Evolutionary conservation across 2,888 invertebrate genomes (phyloP), one percentile per base, ranked within the genome.

Genomic region (Eupithecia dodoneata): DNA sequence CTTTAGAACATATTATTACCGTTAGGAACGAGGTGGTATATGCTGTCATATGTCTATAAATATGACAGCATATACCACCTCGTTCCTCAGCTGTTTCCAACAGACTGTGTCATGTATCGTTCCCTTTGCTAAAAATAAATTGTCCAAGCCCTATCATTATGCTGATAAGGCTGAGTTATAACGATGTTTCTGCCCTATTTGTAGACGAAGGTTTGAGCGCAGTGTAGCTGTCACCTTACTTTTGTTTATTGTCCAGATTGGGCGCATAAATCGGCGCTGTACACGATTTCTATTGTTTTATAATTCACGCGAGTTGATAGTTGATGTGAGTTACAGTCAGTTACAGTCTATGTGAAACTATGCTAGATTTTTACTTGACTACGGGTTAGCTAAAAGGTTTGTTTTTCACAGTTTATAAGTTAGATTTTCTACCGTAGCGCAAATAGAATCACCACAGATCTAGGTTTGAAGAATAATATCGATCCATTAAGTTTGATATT

Each of bases 121-220:
- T 76, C 86, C 90, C 89, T 88, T 84, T 82, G 87, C 87, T 85
- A 87, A 88, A 89, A 87, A 88, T 88, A 88, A 88, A 88, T 88
- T 86, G 80, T 79, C 72, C 77, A 77, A 76, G 66, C 76, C 82
- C 78, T 87, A 86, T 87, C 85, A 78, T 79, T 83, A 81, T 78
- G 77, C 71, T 84, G 90, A 92, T 91, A 91, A 88, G 85, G 80
- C 78, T 87, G 88, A 91, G 90, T 92, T 91, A 91, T 87, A 87
- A 86, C 84, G 78, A 82, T 85, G 88, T 88, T 86, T 85, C 84
- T 85, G 82, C 81, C 84, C 84, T 83, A 75, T 81, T 82, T 79
- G 75, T 78, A 81, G 82, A 79, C 81, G 81, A 66, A 71, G 69
- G 80, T 80, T 79, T 82, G 79, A 79, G 76, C 76, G 75, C 78